These are phyloP conservation scores for Cylindroiulus punctatus DNA, from an alignment of 2,888 invertebrate genomes.

Conservation along the genomic window DNA sequence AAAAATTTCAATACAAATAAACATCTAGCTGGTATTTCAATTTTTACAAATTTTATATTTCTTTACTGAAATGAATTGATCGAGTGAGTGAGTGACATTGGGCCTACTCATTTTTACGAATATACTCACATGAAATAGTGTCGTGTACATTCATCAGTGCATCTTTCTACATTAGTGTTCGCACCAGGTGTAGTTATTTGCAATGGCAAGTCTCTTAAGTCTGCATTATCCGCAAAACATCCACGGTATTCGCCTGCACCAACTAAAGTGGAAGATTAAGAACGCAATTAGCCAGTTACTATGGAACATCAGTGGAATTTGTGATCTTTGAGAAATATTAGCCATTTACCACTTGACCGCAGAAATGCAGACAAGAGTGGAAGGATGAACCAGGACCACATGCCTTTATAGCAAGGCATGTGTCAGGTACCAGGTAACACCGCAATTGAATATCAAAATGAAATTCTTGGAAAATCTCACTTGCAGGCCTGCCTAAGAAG, in stretches of 20 bases:
- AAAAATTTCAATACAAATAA: no score
- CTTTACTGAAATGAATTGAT: no score
- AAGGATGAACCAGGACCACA: conserved; percentile 31
- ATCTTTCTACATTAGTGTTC: conserved; percentile 52
- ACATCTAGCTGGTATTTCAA: no score
- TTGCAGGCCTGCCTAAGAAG: no score
- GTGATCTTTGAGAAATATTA: not conserved
- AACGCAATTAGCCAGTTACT: not conserved
- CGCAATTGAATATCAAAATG: not conserved
- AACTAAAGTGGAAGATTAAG: not conserved
- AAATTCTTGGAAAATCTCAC: not conserved
- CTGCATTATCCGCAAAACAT: conserved; percentile 55
- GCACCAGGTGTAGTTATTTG: conserved; percentile 53
- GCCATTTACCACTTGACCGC: conserved; percentile 26
- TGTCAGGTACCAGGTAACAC: conserved; percentile 31
- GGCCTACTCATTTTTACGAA: not conserved
- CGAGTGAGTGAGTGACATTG: no score
- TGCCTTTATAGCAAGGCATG: conserved; percentile 46
- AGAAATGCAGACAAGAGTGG: not conserved
- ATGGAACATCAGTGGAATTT: not conserved
- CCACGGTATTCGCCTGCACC: conserved; percentile 56
- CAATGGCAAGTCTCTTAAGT: conserved; percentile 52
- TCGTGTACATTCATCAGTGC: conserved; percentile 56
- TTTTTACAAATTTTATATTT: no score
- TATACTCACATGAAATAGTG: conserved; percentile 57